Base-by-base conservation (phyloP, 2,888 invertebrate genomes). In the Acronicta psi region DNA sequence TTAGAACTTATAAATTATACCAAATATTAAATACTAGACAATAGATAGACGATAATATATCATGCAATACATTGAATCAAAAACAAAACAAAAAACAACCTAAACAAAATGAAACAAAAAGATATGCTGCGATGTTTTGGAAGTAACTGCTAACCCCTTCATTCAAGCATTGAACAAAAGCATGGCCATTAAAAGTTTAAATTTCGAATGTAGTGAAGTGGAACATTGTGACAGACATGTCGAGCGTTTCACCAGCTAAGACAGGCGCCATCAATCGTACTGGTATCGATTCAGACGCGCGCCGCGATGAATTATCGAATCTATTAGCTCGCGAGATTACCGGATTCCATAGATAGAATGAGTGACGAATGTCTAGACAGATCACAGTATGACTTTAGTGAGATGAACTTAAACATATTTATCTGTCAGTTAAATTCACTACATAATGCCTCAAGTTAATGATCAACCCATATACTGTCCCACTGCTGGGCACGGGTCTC, bases 271-370 rank as follows among this genome's bases (percentile, higher is more conserved):
- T 92, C 91, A 89, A 90, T 93, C 90, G 87, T 75, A 79, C 79
- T 75, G 83, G 87, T 77, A 87, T 90, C 88, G 88, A 90, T 84
- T 86, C 85, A 84, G 85, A 83, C 80, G 83, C 81, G 84, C 85
- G 84, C 86, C 85, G 82, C 86, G 87, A 92, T 92, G 89, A 93
- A 90, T 93, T 92, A 93, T 93, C 88, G 90, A 87, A 91, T 92
- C 92, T 92, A 93, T 93, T 92, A 93, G 87, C 90, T 91, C 86
- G 83, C 88, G 87, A 89, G 90, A 91, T 91, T 91, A 88, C 90
- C 81, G 87, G 84, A 92, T 90, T 90, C 92, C 89, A 83, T 75
- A 76, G 75, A 74, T 59, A 60, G 58, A 43, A 62, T 53, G 77
- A 78, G 75, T 58, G 13, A 72, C 56, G 17, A 31, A 80, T 47